These are phyloP conservation scores for Hypena proboscidalis DNA, from an alignment of 2,888 invertebrate species.

Conservation along the genomic window DNA sequence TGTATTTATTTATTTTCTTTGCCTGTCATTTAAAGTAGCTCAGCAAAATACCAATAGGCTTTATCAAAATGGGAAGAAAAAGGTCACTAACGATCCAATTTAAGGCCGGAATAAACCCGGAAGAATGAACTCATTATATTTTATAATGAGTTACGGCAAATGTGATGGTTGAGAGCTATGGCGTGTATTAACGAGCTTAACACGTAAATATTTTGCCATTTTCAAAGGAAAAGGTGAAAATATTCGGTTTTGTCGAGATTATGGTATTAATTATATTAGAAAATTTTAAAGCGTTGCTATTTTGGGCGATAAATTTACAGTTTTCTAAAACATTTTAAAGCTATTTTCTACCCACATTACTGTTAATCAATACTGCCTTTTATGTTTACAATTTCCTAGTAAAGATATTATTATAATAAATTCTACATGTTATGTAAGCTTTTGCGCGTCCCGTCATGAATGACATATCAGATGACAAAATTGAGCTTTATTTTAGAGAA, in stretches of 20 bases:
- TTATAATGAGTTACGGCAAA: slow-evolving; percentile 35
- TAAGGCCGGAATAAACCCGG: slow-evolving; percentile 21
- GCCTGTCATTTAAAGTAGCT: not conserved
- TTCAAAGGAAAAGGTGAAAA: not conserved
- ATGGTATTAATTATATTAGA: too few relatives aligned
- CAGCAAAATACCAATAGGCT: not conserved
- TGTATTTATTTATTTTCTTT: not conserved
- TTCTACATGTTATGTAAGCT: too few relatives aligned
- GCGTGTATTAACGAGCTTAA: slow-evolving; percentile 21
- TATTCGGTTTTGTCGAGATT: not conserved
- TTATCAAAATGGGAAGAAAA: slow-evolving; percentile 4
- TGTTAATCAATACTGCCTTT: too few relatives aligned
- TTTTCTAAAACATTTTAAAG: too few relatives aligned
- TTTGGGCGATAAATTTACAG: too few relatives aligned
- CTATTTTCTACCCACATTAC: too few relatives aligned
- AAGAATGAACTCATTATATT: slow-evolving; percentile 32
- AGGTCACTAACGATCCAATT: slow-evolving; percentile 19
- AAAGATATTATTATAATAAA: too few relatives aligned
- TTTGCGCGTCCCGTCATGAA: too few relatives aligned
- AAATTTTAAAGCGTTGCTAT: too few relatives aligned
- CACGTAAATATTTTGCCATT: slow-evolving; percentile 4
- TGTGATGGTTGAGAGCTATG: slow-evolving; percentile 10
- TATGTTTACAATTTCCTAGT: too few relatives aligned
- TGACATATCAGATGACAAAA: too few relatives aligned
- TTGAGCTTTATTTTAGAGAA: too few relatives aligned